phyloP scores from a whole-genome alignment of 2,888 invertebrate genomes.

The Caenorhabditis plicata region DNA sequence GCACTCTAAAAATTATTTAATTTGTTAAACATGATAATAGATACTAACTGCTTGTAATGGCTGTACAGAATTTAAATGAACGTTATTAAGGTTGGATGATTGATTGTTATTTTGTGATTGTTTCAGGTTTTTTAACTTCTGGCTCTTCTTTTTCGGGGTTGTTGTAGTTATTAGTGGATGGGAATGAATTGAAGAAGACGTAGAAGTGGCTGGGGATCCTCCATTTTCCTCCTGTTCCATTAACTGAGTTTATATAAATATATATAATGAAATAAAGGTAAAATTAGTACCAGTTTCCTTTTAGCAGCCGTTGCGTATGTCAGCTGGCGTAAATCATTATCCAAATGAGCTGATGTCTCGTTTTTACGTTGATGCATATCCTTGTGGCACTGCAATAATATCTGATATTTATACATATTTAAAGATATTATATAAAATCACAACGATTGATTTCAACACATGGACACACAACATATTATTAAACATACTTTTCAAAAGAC shows the following conservation, averaged over 20 bases:
- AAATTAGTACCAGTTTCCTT: conserved; percentile 44
- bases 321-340: conserved; percentile 57
- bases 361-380: conserved; percentile 65
- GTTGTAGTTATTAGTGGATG: conserved; percentile 48
- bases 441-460: conserved; percentile 1
- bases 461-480: conserved; percentile 10
- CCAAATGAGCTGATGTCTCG: conserved; percentile 51
- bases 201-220: conserved; percentile 21
- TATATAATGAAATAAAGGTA: background rate
- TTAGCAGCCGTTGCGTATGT: conserved; percentile 65
- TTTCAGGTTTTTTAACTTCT: conserved; percentile 12
- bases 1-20: conserved; percentile 23
- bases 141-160: conserved; percentile 36
- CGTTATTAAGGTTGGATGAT: conserved; percentile 6
- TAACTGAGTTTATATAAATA: conserved; percentile 5
- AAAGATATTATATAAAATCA: background rate
- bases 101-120: background rate
- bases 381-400: conserved; percentile 44
- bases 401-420: background rate
- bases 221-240: conserved; percentile 32
- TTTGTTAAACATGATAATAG: conserved; percentile 1
- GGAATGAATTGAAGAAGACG: conserved; percentile 22
- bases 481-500: conserved; percentile 1
- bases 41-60: conserved; percentile 38
- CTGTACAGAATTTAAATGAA: conserved; percentile 29